Evolutionary conservation across 2,113 vertebrate genomes (phyloP).

Genomic region (Thymallus thymallus): DNA sequence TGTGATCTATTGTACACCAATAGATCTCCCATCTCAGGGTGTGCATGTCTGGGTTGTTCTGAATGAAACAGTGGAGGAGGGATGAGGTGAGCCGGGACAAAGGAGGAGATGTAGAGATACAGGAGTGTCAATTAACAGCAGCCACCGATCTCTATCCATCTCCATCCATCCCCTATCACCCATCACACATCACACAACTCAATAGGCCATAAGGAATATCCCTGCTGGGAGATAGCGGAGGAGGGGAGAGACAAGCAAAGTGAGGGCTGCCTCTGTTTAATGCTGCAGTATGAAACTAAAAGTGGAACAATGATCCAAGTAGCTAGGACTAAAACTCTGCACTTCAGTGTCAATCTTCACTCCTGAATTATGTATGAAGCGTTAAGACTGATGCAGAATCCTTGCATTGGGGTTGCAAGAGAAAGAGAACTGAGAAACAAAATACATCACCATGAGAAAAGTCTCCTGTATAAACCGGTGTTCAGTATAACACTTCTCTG

Average conservation of each 20-base stretch:
- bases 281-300: background rate
- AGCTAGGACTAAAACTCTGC: too few species aligned
- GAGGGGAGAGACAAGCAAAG: too few species aligned
- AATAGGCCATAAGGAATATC: conserved; percentile 22
- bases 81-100: conserved; percentile 26
- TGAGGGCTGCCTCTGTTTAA: background rate
- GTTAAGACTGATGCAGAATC: too few species aligned
- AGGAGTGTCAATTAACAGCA: conserved; percentile 54
- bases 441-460: background rate
- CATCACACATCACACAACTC: conserved; percentile 53
- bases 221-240: conserved; percentile 23
- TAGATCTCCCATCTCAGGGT: too few species aligned
- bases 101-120: conserved; percentile 54
- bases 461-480: background rate
- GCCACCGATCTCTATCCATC: conserved; percentile 29
- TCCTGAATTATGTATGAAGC: too few species aligned
- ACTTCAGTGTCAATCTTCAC: too few species aligned
- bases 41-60: too few species aligned
- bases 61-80: background rate
- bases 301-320: background rate
- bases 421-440: background rate
- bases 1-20: too few species aligned
- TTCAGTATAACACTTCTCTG: background rate
- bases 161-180: conserved; percentile 50
- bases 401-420: too few species aligned